Evolutionary conservation across 2,113 vertebrate species (phyloP).

Genomic region (Struthio camelus): DNA sequence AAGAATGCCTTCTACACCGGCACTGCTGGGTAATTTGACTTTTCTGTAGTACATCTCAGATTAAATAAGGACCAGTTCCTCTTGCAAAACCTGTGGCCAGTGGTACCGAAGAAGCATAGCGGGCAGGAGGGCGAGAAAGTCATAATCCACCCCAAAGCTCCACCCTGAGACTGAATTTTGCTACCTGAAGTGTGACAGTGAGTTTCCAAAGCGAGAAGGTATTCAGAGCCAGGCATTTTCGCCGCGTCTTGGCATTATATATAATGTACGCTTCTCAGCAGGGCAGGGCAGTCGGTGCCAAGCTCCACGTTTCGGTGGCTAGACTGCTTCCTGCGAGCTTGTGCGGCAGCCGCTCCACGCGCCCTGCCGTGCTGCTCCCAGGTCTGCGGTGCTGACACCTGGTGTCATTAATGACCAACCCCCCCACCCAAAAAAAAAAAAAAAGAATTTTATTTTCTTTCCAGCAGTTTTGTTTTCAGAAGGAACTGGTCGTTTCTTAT

Average conservation of each 20-base stretch:
- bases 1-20: neutral
- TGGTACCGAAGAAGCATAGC: neutral
- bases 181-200: neutral
- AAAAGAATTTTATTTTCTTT: neutral
- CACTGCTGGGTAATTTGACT: neutral
- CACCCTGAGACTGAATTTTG: neutral
- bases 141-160: neutral
- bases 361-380: neutral
- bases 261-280: neutral
- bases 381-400: neutral
- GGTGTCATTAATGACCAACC: neutral
- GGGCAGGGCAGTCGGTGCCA: neutral
- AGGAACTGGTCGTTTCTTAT: neutral
- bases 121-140: neutral
- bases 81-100: neutral
- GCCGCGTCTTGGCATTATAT: neutral
- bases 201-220: neutral
- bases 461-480: neutral
- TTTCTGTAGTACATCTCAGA: neutral
- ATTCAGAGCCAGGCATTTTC: neutral
- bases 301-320: neutral
- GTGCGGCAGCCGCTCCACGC: neutral
- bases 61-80: neutral
- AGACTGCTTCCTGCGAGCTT: neutral
- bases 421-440: neutral